Conservation (phyloP, 2,113 vertebrate genomes). For the Stegastes partitus region DNA sequence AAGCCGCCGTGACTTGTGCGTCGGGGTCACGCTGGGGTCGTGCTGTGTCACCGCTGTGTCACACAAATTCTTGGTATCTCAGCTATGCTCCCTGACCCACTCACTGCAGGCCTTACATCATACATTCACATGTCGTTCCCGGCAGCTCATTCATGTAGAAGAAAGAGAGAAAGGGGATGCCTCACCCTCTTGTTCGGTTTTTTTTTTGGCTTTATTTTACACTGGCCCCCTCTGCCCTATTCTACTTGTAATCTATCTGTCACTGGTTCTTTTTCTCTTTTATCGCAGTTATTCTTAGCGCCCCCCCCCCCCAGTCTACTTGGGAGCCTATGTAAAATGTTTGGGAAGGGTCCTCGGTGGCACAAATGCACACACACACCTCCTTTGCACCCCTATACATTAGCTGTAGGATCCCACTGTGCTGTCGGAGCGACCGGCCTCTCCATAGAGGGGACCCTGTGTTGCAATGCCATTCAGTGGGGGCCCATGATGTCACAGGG, state of each 20-base stretch:
- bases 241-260: constrained; percentile 38
- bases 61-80: constrained; percentile 59
- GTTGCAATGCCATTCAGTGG: constrained; percentile 57
- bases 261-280: background rate
- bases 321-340: constrained; percentile 44
- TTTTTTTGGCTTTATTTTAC: constrained; percentile 22
- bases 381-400: constrained; percentile 51
- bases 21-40: constrained; percentile 39
- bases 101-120: constrained; percentile 56
- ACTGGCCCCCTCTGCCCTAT: constrained; percentile 9
- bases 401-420: constrained; percentile 52
- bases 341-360: constrained; percentile 30
- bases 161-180: constrained; percentile 22
- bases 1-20: constrained; percentile 22
- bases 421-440: constrained; percentile 38
- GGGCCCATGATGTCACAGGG: constrained; percentile 73
- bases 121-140: constrained; percentile 57
- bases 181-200: background rate
- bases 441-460: constrained; percentile 67
- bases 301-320: constrained; percentile 25
- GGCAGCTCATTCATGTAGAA: constrained; percentile 51
- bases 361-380: constrained; percentile 3
- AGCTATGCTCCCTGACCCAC: constrained; percentile 54
- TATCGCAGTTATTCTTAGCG: constrained; percentile 42
- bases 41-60: constrained; percentile 45